phyloP scores from a whole-genome alignment of 2,113 vertebrate species.

The Zeus faber region DNA sequence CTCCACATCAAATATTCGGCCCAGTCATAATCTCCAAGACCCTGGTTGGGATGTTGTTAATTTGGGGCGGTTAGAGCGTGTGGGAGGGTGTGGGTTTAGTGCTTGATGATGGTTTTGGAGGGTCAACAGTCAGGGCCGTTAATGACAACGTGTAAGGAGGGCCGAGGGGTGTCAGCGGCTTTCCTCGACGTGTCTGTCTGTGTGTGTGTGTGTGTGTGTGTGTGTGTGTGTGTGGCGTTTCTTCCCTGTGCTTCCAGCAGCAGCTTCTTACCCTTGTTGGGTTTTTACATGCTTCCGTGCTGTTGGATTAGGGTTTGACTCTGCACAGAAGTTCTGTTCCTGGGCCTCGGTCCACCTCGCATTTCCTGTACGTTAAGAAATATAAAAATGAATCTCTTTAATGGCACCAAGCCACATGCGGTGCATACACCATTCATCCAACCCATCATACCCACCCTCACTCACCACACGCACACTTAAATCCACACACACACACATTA shows the following conservation, averaged over 20 bases:
- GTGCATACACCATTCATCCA: conserved; percentile 34
- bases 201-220: neutral
- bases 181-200: neutral
- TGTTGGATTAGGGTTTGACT: conserved; percentile 49
- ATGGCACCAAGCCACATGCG: conserved; percentile 51
- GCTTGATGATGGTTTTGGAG: conserved; percentile 62
- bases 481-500: conserved; percentile 11
- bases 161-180: conserved; percentile 34
- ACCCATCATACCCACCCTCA: neutral
- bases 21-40: conserved; percentile 49
- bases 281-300: conserved; percentile 46
- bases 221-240: neutral
- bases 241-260: neutral
- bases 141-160: conserved; percentile 68
- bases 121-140: conserved; percentile 65
- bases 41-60: conserved; percentile 64
- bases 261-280: neutral
- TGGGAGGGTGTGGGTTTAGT: conserved; percentile 48
- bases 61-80: conserved; percentile 57
- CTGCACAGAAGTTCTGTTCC: conserved; percentile 51
- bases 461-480: neutral
- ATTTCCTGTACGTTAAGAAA: conserved; percentile 64
- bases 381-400: conserved; percentile 48
- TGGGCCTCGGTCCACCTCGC: conserved; percentile 63
- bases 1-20: conserved; percentile 62